Evolutionary conservation across 2,797 vertebrate genomes (phyloP).

Genomic region (Sebastes variabilis): DNA sequence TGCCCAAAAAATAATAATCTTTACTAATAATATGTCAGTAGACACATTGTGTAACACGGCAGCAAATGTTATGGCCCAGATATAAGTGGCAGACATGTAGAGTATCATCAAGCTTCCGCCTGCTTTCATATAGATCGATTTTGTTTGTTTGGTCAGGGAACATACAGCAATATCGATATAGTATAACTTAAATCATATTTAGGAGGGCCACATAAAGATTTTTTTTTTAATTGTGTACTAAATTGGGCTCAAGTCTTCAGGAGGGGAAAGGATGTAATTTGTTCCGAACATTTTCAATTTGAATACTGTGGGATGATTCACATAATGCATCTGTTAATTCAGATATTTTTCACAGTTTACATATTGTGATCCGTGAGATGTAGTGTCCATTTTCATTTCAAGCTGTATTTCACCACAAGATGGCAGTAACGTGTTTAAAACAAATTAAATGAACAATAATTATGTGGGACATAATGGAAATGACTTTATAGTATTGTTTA

Average conservation of each 20-base stretch:
- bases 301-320: not conserved
- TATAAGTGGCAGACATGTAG: not conserved
- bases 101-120: not conserved
- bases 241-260: not conserved
- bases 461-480: not conserved
- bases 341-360: not conserved
- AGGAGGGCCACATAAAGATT: too few relatives aligned
- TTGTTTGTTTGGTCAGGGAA: not conserved
- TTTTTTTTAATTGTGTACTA: not conserved
- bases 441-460: not conserved
- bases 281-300: not conserved
- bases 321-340: not conserved
- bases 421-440: not conserved
- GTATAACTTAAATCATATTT: not conserved
- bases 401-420: not conserved
- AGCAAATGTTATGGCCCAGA: not conserved
- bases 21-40: not conserved
- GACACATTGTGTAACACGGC: not conserved
- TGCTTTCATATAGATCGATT: not conserved
- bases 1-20: not conserved
- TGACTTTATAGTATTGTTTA: not conserved
- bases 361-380: not conserved
- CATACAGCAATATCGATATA: not conserved
- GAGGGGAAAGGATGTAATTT: not conserved
- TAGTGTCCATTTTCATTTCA: not conserved